Evolutionary conservation across 23 tunicate genomes (phyloP).

Genomic region (Clavelina lepadiformis): DNA sequence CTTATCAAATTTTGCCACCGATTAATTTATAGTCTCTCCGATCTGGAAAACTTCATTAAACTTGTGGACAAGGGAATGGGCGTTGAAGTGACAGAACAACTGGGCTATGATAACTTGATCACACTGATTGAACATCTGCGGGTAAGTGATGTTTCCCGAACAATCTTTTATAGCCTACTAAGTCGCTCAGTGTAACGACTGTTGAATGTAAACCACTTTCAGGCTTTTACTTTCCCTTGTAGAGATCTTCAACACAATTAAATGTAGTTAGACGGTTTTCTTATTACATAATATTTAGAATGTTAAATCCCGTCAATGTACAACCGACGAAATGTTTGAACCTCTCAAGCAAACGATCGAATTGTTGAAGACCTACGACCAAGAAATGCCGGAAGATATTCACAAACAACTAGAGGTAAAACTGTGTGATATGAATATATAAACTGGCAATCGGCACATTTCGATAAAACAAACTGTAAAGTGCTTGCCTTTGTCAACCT

Average conservation of each 20-base stretch:
- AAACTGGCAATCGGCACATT: too few relatives aligned
- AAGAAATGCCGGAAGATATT: conserved; percentile 91
- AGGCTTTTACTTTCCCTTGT: too few relatives aligned
- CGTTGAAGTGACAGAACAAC: conserved; percentile 60
- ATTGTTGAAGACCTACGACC: conserved; percentile 92
- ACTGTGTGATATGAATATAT: background rate
- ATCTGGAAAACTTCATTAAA: conserved; percentile 80
- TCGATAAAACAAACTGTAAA: too few relatives aligned
- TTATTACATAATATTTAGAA: too few relatives aligned
- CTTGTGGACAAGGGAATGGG: conserved; percentile 85
- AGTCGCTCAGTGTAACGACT: too few relatives aligned
- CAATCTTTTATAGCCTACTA: too few relatives aligned
- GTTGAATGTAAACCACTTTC: too few relatives aligned
- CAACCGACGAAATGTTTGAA: conserved; percentile 97
- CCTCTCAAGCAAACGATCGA: conserved; percentile 98
- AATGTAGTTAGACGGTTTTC: too few relatives aligned
- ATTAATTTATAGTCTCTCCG: conserved; percentile 57
- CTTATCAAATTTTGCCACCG: too few relatives aligned
- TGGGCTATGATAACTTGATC: conserved; percentile 69
- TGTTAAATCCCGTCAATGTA: conserved; percentile 83
- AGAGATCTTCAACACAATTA: too few relatives aligned
- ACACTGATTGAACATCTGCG: conserved; percentile 62
- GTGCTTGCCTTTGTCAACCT: background rate
- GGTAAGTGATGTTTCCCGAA: too few relatives aligned
- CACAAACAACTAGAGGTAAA: conserved; percentile 87